Evolutionary conservation across 2,888 invertebrate genomes (phyloP).

Genomic region (Synergus japonicus): DNA sequence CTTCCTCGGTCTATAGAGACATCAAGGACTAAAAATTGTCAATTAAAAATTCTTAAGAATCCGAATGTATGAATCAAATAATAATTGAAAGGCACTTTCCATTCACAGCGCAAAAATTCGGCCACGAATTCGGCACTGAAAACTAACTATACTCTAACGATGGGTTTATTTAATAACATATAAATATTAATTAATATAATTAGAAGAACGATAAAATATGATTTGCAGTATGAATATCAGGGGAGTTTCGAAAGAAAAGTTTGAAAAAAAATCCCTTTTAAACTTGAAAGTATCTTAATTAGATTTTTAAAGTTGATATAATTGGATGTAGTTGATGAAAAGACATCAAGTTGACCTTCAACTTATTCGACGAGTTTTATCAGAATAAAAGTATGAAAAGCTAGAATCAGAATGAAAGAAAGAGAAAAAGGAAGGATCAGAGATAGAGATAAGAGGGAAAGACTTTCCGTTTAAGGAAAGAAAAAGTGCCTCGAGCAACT

Average conservation of each 20-base stretch:
- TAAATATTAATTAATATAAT: too few species aligned
- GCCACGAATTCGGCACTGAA: too few species aligned
- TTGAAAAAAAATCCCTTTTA: not conserved
- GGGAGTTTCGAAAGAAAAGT: not conserved
- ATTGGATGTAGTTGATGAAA: not conserved
- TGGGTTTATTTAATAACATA: too few species aligned
- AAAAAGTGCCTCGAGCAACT: constrained; percentile 20
- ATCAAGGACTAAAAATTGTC: not conserved
- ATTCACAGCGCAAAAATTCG: too few species aligned
- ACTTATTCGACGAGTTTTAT: constrained; percentile 4
- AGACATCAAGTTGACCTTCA: not conserved
- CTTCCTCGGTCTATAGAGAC: not conserved
- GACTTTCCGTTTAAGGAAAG: not conserved
- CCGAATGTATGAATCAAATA: not conserved
- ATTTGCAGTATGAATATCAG: not conserved
- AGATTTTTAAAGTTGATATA: not conserved
- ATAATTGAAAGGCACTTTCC: not conserved
- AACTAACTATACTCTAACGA: too few species aligned
- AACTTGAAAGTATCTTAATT: not conserved
- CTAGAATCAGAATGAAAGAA: not conserved
- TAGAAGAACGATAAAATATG: too few species aligned
- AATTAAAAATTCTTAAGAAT: not conserved
- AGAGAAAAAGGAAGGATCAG: not conserved
- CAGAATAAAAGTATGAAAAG: not conserved
- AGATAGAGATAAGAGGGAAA: not conserved